Evolutionary conservation across 2,888 invertebrate species (phyloP).

Genomic region (Vanessa cardui): DNA sequence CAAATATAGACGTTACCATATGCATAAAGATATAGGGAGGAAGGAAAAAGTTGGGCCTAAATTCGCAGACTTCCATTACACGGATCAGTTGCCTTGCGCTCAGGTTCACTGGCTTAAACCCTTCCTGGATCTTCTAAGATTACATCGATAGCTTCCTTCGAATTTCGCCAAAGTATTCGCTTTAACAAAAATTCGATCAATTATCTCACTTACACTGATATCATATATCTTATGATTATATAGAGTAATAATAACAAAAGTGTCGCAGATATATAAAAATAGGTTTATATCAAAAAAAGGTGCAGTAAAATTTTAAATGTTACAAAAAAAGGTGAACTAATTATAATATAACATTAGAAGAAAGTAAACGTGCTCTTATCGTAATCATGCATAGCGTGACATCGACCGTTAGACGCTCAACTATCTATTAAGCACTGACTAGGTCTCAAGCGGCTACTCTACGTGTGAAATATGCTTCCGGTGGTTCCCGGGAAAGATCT

Average conservation of each 20-base stretch:
- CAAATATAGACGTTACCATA: conserved; percentile 47
- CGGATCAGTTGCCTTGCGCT: conserved; percentile 69
- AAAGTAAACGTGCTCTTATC: conserved; percentile 74
- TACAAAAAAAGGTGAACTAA: conserved; percentile 58
- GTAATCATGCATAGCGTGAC: conserved; percentile 81
- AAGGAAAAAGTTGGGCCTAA: conserved; percentile 50
- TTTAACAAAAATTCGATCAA: conserved; percentile 40
- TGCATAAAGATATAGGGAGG: conserved; percentile 52
- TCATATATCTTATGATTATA: conserved; percentile 6
- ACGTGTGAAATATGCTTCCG: conserved; percentile 75
- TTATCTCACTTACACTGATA: conserved; percentile 21
- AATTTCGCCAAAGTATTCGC: conserved; percentile 52
- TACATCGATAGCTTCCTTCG: conserved; percentile 58
- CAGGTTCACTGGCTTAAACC: conserved; percentile 66
- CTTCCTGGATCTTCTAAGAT: conserved; percentile 61
- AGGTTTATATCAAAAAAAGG: conserved; percentile 49
- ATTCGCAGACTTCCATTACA: conserved; percentile 73
- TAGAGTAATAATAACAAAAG: conserved; percentile 26
- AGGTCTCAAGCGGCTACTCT: conserved; percentile 75
- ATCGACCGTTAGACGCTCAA: conserved; percentile 71
- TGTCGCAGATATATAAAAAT: conserved; percentile 41
- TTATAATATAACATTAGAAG: conserved; percentile 59
- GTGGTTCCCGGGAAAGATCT: conserved; percentile 82
- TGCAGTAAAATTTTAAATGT: conserved; percentile 71
- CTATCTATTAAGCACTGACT: conserved; percentile 66